Evolutionary conservation across 2,797 vertebrate genomes (phyloP), one percentile per base, ranked within the genome.

Genomic region (Pangasius krempfi): DNA sequence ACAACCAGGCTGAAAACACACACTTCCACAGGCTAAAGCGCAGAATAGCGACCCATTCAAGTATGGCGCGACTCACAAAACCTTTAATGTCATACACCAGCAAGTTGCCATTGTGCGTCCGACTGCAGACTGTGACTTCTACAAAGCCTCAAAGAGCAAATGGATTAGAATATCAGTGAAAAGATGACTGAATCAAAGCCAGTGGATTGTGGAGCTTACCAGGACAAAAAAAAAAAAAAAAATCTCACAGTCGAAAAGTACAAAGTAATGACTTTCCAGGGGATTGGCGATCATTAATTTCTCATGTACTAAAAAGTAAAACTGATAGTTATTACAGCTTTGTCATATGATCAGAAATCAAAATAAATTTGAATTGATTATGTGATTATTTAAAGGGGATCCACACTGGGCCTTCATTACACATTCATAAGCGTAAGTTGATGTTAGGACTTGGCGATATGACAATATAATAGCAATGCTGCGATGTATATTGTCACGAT

Each of bases 61-160:
- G 91, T 89, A 90, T 89, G 89, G 84, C 86, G 81, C 50, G 30
- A 76, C 89, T 92, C 93, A 96, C 95, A 96, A 96, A 95, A 94
- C 94, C 94, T 96, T 96, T 96, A 96, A 96, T 96, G 95, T 96
- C 94, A 96, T 94, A 96, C 95, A 94, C 95, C 95, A 94, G 94
- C 92, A 93, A 94, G 92, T 93, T 90, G 66, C 93, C 93, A 95
- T 96, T 96, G 95, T 95, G 93, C 79, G 82, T 18, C 20, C 83
- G 93, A 92, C 92, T 92, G 93, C 89, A 88, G 91, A 62, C 94
- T 94, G 94, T 91, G 92, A 94, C 89, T 92, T 92, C 88, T 92
- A 96, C 94, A 96, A 94, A 95, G 95, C 94, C 95, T 95, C 95
- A 95, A 96, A 96, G 94, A 95, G 93, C 94, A 95, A 95, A 95